A percentile compares a stretch with the other conserved stretches of the same genome.
Conservation (phyloP, 2,113 vertebrate species). For the Laterallus jamaicensis region DNA sequence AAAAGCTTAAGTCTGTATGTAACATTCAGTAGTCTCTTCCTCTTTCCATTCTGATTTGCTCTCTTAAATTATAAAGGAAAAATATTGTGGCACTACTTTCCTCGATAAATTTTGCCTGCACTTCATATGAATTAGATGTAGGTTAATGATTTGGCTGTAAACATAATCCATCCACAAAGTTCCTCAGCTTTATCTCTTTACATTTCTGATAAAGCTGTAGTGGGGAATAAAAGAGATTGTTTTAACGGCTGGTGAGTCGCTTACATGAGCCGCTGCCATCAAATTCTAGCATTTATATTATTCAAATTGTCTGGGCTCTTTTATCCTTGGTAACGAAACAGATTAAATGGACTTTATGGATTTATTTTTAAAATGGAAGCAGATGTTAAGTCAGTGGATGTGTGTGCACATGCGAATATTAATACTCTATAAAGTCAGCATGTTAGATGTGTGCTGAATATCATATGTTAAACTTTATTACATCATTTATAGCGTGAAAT, state of each 20-base stretch:
- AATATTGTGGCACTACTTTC: background rate
- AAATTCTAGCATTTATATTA: slow-evolving; percentile 3
- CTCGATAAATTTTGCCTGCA: background rate
- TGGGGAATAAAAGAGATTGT: background rate
- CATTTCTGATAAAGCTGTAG: slow-evolving; percentile 16
- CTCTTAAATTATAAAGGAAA: background rate
- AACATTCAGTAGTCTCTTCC: background rate
- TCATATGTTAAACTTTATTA: slow-evolving; percentile 21
- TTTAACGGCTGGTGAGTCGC: slow-evolving; percentile 12
- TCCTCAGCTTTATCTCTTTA: slow-evolving; percentile 7
- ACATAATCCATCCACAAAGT: background rate
- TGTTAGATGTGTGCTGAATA: slow-evolving; percentile 2
- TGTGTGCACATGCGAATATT: background rate
- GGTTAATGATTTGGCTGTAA: slow-evolving; percentile 14
- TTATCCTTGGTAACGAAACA: background rate
- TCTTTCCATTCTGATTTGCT: background rate
- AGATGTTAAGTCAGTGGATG: background rate
- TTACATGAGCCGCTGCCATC: background rate
- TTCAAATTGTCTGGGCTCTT: slow-evolving; percentile 7
- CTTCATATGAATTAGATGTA: slow-evolving; percentile 11
- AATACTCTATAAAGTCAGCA: background rate
- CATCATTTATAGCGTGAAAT: slow-evolving; percentile 8
- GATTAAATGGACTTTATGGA: slow-evolving; percentile 19
- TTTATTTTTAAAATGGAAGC: slow-evolving; percentile 26
- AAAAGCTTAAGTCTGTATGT: background rate